Percentiles rank a stretch among this genome's conserved stretches.
These are phyloP conservation scores for Sympetrum striolatum DNA, from an alignment of 2,888 invertebrate species.

Conservation along the genomic window DNA sequence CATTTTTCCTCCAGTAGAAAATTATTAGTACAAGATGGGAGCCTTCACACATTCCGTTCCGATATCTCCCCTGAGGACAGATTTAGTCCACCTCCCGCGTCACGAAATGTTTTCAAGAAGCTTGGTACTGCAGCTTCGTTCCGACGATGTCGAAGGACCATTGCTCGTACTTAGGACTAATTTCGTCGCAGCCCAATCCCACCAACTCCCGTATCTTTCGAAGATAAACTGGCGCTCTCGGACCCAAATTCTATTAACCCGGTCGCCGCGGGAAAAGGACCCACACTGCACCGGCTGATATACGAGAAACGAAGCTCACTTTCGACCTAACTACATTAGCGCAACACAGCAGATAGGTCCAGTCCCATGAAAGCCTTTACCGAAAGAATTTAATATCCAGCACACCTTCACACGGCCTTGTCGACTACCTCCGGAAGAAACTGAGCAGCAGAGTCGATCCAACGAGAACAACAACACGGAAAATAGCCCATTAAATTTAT, in stretches of 20 bases:
- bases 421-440: no score
- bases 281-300: neutral
- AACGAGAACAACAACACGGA: no score
- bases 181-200: neutral
- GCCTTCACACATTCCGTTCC: neutral
- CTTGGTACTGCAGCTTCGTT: neutral
- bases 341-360: no score
- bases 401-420: no score
- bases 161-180: neutral
- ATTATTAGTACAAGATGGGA: no score
- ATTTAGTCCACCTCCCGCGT: neutral
- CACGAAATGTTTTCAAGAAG: neutral
- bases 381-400: no score
- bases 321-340: neutral
- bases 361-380: no score
- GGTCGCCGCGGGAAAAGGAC: neutral
- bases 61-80: neutral
- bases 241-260: neutral
- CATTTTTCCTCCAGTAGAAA: no score
- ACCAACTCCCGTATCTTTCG: neutral
- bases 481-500: no score
- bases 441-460: no score
- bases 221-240: neutral
- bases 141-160: neutral
- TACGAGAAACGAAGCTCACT: neutral